These are phyloP conservation scores for Pseudachorutes palmiensis DNA, from an alignment of 1,140 invertebrate species.

Conservation along the genomic window DNA sequence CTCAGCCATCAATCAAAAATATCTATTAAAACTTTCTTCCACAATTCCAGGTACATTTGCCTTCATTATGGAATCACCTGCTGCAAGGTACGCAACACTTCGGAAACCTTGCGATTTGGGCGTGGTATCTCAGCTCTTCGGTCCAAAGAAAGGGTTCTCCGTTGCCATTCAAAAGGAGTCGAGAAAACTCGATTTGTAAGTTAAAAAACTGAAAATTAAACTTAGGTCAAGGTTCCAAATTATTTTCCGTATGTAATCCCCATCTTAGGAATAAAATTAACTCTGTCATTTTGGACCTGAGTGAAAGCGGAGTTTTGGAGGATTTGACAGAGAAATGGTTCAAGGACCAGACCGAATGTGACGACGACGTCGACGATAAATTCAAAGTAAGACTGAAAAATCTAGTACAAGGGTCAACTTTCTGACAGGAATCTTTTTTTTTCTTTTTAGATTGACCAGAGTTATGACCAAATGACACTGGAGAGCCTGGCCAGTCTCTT, in stretches of 20 bases:
- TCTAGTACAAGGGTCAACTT: background rate
- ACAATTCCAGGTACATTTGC: constrained; percentile 7
- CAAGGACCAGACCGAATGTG: constrained; percentile 72
- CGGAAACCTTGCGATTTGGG: background rate
- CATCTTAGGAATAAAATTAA: constrained; percentile 84
- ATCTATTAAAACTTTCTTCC: background rate
- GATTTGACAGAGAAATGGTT: constrained; percentile 90
- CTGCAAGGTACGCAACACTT: background rate
- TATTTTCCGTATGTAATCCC: constrained; percentile 39
- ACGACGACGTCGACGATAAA: background rate
- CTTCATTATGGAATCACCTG: constrained; percentile 15
- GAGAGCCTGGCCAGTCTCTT: background rate
- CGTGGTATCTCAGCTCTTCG: background rate
- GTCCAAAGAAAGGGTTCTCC: background rate
- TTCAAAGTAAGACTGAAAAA: background rate
- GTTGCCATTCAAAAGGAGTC: constrained; percentile 4
- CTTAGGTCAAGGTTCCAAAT: background rate
- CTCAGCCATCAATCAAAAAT: background rate
- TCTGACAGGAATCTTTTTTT: no score
- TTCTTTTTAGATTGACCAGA: constrained; percentile 4
- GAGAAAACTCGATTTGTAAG: background rate
- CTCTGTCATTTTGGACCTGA: constrained; percentile 78
- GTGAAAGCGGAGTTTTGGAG: constrained; percentile 80
- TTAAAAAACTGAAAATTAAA: background rate
- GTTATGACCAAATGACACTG: background rate